phyloP scores from a whole-genome alignment of 1,140 invertebrate genomes.

The Bicyclus anynana region DNA sequence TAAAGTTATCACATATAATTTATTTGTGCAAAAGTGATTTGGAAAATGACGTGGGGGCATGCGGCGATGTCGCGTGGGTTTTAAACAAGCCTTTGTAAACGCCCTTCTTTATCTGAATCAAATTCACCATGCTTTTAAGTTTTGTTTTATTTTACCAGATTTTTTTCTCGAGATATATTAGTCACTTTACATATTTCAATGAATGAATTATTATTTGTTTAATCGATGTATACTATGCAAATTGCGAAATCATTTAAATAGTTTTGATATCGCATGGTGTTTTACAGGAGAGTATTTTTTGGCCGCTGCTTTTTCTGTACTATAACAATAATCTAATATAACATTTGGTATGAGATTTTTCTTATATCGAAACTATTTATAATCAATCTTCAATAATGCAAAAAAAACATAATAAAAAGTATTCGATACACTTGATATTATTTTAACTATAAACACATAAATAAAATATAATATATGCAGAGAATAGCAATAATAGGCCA shows the following conservation, averaged over 20 bases:
- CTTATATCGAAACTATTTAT: no score
- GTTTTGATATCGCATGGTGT: not conserved
- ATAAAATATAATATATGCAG: no score
- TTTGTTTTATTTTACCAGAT: not conserved
- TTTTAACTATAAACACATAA: no score
- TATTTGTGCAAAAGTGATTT: not conserved
- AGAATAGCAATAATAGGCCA: no score
- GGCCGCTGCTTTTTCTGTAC: not conserved
- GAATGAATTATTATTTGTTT: not conserved
- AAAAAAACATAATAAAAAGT: no score
- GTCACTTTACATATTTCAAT: not conserved
- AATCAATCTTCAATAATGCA: no score
- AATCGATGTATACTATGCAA: not conserved
- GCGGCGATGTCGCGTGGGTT: not conserved
- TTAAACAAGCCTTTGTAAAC: not conserved
- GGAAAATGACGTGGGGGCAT: not conserved
- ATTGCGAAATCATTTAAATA: not conserved
- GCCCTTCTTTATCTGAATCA: not conserved
- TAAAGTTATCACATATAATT: no score
- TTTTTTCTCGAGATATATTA: not conserved
- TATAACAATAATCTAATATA: not conserved
- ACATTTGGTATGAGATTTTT: no score
- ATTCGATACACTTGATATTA: no score
- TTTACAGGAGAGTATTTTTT: not conserved
- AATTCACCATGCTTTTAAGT: not conserved